Evolutionary conservation across 1,140 invertebrate genomes (phyloP).

Genomic region (Bombus waltoni): DNA sequence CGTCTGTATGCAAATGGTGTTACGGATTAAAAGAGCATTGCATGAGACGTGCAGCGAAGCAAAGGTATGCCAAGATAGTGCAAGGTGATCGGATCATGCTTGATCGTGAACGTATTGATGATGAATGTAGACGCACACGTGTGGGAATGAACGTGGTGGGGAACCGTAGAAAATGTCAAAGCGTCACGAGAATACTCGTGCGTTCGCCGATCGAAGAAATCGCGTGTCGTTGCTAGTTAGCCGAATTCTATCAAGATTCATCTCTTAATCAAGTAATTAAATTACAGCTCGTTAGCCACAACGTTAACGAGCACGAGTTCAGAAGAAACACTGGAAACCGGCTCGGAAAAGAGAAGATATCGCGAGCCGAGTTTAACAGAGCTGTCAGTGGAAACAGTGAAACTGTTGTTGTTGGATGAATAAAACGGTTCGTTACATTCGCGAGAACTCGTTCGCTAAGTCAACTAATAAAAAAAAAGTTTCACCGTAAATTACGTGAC

Average conservation of each 20-base stretch:
- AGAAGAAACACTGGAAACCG: background rate
- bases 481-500: background rate
- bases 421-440: conserved; percentile 10
- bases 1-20: conserved; percentile 28
- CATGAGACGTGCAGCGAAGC: conserved; percentile 60
- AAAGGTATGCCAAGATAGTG: conserved; percentile 46
- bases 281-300: background rate
- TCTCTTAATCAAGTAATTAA: background rate
- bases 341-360: background rate
- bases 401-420: conserved; percentile 10
- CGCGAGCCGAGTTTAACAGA: background rate
- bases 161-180: conserved; percentile 43
- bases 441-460: background rate
- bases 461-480: background rate
- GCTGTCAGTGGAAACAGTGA: conserved; percentile 17
- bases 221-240: background rate
- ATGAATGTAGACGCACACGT: conserved; percentile 17
- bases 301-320: background rate
- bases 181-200: background rate
- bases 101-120: conserved; percentile 40
- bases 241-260: background rate
- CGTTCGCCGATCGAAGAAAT: background rate
- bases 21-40: conserved; percentile 51
- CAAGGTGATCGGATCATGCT: conserved; percentile 64
- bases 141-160: background rate